Evolutionary conservation across 2,797 vertebrate species (phyloP).

Genomic region (Xenops minutus): DNA sequence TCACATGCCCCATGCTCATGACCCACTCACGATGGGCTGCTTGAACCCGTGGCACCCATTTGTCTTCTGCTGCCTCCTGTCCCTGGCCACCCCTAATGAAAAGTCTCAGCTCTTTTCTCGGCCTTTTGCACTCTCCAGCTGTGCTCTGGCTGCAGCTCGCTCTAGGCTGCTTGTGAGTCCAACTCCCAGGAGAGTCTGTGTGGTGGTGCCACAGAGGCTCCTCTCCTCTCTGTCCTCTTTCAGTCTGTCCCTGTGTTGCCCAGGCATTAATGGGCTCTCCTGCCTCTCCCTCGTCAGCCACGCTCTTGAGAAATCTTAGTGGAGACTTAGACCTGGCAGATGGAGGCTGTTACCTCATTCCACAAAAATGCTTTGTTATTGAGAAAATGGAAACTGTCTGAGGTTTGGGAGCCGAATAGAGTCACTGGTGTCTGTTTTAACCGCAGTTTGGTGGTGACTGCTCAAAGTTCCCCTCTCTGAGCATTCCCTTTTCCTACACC

Average conservation of each 20-base stretch:
- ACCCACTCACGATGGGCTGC: neutral
- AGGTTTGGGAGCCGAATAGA: slow-evolving; percentile 74
- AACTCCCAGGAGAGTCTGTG: neutral
- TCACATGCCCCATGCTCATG: neutral
- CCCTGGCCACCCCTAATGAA: neutral
- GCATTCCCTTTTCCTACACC: slow-evolving; percentile 43
- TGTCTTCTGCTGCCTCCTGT: neutral
- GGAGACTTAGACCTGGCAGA: slow-evolving; percentile 76
- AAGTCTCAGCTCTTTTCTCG: neutral
- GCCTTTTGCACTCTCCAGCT: neutral
- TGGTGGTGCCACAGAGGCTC: neutral
- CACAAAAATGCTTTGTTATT: slow-evolving; percentile 88
- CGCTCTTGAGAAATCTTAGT: slow-evolving; percentile 49
- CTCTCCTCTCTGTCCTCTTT: neutral
- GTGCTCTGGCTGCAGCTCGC: neutral
- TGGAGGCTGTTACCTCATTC: slow-evolving; percentile 87
- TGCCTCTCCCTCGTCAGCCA: neutral
- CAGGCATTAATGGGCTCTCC: neutral
- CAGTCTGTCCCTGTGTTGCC: neutral
- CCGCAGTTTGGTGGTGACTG: slow-evolving; percentile 51
- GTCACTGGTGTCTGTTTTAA: slow-evolving; percentile 72
- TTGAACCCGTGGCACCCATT: neutral
- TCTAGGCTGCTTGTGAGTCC: neutral
- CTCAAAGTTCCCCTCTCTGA: slow-evolving; percentile 21
- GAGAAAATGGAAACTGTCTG: slow-evolving; percentile 81